Conservation (phyloP, 2,113 vertebrate genomes). For the Lasiurus borealis region DNA sequence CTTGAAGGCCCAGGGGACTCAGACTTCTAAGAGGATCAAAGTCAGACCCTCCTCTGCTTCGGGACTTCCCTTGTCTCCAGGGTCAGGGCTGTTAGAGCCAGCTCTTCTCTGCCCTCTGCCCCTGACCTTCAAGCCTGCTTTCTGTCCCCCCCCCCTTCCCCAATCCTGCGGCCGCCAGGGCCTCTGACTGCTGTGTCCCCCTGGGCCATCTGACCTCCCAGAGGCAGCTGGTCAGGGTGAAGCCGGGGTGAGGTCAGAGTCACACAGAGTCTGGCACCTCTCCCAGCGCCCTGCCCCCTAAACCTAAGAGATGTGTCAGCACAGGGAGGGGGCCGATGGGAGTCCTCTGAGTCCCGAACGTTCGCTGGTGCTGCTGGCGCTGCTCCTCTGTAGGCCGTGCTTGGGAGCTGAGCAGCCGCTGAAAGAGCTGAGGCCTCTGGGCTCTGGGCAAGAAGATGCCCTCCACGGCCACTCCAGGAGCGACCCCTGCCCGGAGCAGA, state of each 20-base stretch:
- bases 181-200: not conserved
- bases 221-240: not conserved
- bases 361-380: not conserved
- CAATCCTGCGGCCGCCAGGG: not conserved
- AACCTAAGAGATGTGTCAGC: not conserved
- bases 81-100: not conserved
- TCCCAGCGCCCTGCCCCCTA: not conserved
- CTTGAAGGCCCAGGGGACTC: not conserved
- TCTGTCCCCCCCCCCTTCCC: not conserved
- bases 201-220: not conserved
- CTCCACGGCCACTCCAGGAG: not conserved
- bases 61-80: not conserved
- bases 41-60: not conserved
- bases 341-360: not conserved
- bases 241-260: not conserved
- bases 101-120: not conserved
- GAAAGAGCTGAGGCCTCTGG: not conserved
- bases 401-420: not conserved
- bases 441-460: too few species aligned
- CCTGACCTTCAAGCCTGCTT: not conserved
- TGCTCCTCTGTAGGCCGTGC: not conserved
- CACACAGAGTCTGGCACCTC: not conserved
- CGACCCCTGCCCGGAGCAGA: not conserved
- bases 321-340: not conserved
- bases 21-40: not conserved